A percentile compares a stretch with the other conserved stretches of the same genome.
phyloP scores from a whole-genome alignment of 1,140 invertebrate species.

The Magallana gigas region DNA sequence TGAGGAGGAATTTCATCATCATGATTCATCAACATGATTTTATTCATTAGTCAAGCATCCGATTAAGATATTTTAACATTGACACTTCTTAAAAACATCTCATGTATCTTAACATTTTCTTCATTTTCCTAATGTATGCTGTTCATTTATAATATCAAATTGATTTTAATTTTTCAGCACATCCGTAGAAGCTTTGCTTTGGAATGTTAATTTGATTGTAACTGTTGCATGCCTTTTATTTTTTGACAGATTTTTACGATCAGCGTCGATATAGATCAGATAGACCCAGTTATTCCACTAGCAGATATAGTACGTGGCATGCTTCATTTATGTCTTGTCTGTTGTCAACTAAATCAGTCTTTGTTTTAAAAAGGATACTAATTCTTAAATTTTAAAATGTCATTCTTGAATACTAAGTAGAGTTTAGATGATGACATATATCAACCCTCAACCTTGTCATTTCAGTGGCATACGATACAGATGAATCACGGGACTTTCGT shows the following conservation, averaged over 20 bases:
- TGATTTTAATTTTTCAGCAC: not conserved
- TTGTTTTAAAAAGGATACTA: too few species aligned
- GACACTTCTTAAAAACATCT: too few species aligned
- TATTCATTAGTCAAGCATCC: too few species aligned
- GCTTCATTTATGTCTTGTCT: not conserved
- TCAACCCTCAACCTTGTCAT: not conserved
- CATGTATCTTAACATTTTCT: too few species aligned
- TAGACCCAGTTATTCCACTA: constrained; percentile 13
- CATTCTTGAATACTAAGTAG: too few species aligned
- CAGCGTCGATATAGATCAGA: constrained; percentile 17
- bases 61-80: too few species aligned
- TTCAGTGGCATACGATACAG: constrained; percentile 68
- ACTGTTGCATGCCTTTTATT: constrained; percentile 39
- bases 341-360: not conserved
- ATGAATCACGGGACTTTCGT: constrained; percentile 68
- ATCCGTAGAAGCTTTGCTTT: not conserved
- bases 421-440: too few species aligned
- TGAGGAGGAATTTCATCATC: too few species aligned
- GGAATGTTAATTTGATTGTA: not conserved
- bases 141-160: not conserved
- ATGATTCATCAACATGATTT: too few species aligned
- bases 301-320: constrained; percentile 1
- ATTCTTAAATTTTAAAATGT: too few species aligned
- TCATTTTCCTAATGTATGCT: too few species aligned
- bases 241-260: constrained; percentile 54